phyloP scores from a whole-genome alignment of 2,888 invertebrate species.

The Sinodicranocentrus sp. region DNA sequence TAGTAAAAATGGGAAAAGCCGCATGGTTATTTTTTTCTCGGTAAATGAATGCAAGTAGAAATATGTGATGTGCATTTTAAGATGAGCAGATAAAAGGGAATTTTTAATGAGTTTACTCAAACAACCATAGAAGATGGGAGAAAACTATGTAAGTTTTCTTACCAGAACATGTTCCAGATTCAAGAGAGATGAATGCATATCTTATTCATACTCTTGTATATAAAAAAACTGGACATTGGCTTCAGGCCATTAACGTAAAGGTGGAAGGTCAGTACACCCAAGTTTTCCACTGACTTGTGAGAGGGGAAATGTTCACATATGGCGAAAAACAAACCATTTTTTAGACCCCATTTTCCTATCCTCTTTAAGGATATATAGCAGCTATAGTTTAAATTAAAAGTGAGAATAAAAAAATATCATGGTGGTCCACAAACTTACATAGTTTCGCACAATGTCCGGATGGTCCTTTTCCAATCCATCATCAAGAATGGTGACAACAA shows the following conservation, averaged over 20 bases:
- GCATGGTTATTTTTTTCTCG: too few species aligned
- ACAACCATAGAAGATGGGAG: too few species aligned
- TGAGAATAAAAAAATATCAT: slow-evolving; percentile 6
- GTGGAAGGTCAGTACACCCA: slow-evolving; percentile 60
- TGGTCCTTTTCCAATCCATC: slow-evolving; percentile 98
- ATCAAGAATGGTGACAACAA: slow-evolving; percentile 97
- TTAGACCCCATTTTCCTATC: too few species aligned
- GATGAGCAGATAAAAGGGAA: slow-evolving; percentile 17
- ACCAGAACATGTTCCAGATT: not conserved
- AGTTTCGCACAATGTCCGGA: slow-evolving; percentile 94
- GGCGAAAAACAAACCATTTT: too few species aligned
- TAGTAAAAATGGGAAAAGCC: not conserved
- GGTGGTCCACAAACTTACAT: slow-evolving; percentile 81
- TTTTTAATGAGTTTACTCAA: slow-evolving; percentile 26
- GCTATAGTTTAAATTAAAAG: not conserved
- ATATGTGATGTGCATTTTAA: not conserved
- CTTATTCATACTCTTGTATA: too few species aligned
- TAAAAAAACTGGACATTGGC: slow-evolving; percentile 32
- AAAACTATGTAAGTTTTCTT: not conserved
- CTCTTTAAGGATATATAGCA: too few species aligned
- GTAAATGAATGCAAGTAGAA: not conserved
- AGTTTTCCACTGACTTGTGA: too few species aligned
- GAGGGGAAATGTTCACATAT: too few species aligned
- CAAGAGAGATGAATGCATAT: too few species aligned
- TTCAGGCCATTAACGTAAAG: slow-evolving; percentile 40